Base-by-base conservation (phyloP, 23 tunicate genomes). In the Trididemnum clinides region DNA sequence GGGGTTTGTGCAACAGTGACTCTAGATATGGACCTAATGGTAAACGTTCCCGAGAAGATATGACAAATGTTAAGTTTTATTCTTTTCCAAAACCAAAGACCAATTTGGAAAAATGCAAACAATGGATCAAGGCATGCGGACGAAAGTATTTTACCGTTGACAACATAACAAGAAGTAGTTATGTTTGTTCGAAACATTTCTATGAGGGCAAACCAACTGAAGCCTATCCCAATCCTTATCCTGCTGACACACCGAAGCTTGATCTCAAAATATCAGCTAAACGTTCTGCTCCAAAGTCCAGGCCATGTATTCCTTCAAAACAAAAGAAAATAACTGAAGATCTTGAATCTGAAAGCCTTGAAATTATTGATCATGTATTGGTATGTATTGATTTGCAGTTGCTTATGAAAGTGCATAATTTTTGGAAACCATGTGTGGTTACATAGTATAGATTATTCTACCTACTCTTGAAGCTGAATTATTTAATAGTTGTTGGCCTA, bases 1-100 rank as follows among this genome's bases (percentile, higher is more conserved):
- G 79, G 79, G 79, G 79, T n/a, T 32, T 72, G 28, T 72, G 79
- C 79, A 72, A 72, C 51, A 72, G 79, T 29, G 50, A 72, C 35
- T 72, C 79, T 22, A 34, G 50, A 72, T 72, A 72, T 7, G 18
- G 51, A 1, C 51, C 50, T 1, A 38, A 32, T n/a, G 51, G 79
- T 21, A 36, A 2, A n/a, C n/a, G n/a, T n/a, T n/a, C n/a, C n/a
- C n/a, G n/a, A n/a, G n/a, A n/a, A n/a, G n/a, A n/a, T n/a, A 72
- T 72, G 79, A 28, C 19, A 1, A 51, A 51, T 0, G 79, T 72
- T 35, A 36, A 23, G 1, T 72, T 72, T 28, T 72, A 33, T 33
- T 1, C 79, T n/a, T 12, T 72, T 35, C 79, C 79, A 1, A 72
- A 32, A 51, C 79, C 50, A 1, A 72, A 72, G 28, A 72, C 28